phyloP scores from a whole-genome alignment of 1,140 invertebrate genomes.

The Daktulosphaira vitifoliae region DNA sequence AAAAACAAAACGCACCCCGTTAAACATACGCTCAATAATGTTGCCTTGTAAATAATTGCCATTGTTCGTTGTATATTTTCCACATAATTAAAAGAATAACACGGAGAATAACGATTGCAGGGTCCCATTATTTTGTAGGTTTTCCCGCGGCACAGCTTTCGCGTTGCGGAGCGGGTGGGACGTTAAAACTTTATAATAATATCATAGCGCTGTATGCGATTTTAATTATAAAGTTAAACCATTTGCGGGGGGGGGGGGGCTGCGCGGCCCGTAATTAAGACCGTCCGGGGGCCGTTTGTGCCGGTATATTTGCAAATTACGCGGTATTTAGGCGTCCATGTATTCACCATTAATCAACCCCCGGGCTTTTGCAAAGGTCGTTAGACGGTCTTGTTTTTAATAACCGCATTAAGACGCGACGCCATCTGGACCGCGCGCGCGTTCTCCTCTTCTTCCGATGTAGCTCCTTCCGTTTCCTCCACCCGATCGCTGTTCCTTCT shows the following conservation, averaged over 20 bases:
- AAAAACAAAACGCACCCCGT: too few species aligned
- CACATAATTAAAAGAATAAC: too few species aligned
- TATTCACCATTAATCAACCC: conserved; percentile 33
- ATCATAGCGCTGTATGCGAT: conserved; percentile 28
- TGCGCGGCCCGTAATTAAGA: conserved; percentile 32
- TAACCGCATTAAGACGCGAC: conserved; percentile 31
- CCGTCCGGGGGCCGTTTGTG: conserved; percentile 30
- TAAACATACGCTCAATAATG: too few species aligned
- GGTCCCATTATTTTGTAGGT: too few species aligned
- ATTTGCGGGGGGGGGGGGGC: conserved; percentile 25
- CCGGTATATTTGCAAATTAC: conserved; percentile 33
- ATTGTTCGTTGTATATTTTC: too few species aligned
- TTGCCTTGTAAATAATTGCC: too few species aligned
- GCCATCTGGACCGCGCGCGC: conserved; percentile 30
- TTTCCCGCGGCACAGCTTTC: too few species aligned
- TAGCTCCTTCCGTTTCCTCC: neutral
- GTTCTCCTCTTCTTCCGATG: neutral
- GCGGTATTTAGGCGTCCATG: conserved; percentile 33
- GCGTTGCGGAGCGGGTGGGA: neutral
- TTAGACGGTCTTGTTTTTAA: conserved; percentile 34
- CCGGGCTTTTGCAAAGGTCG: conserved; percentile 33
- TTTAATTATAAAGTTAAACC: conserved; percentile 34
- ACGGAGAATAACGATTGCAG: too few species aligned
- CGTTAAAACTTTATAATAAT: conserved; percentile 22
- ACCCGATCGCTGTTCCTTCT: neutral